Conservation (phyloP, 1,140 invertebrate species). For the Catajapyx aquilonaris region DNA sequence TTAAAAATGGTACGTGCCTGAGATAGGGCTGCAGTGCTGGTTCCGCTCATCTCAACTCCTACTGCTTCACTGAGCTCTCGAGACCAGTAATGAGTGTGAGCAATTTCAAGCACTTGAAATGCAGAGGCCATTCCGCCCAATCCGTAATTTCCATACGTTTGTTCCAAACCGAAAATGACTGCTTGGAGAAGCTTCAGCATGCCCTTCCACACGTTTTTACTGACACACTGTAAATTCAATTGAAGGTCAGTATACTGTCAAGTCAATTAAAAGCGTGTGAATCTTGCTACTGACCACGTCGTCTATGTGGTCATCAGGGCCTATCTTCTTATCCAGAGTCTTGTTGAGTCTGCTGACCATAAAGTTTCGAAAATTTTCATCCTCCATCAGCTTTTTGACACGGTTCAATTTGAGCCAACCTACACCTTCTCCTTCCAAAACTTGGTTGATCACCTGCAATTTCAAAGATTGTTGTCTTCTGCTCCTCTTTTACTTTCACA, state of each 20-base stretch:
- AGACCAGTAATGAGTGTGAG: constrained; percentile 95
- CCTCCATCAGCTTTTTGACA: constrained; percentile 93
- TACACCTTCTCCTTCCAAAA: constrained; percentile 86
- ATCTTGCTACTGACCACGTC: constrained; percentile 67
- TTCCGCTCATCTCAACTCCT: constrained; percentile 22
- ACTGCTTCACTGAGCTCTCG: constrained; percentile 47
- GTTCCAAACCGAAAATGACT: constrained; percentile 71
- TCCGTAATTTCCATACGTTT: constrained; percentile 81
- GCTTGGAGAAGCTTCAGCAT: constrained; percentile 83
- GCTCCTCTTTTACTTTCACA: no score
- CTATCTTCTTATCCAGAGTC: constrained; percentile 78
- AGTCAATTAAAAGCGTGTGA: background rate
- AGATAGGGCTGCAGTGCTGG: constrained; percentile 23
- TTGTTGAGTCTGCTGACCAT: constrained; percentile 87
- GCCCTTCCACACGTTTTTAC: constrained; percentile 83
- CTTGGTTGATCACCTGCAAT: constrained; percentile 62
- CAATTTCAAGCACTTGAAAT: constrained; percentile 90
- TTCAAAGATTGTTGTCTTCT: background rate
- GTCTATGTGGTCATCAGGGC: constrained; percentile 89
- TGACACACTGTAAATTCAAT: constrained; percentile 57
- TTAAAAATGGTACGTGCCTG: constrained; percentile 21
- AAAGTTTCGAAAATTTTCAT: constrained; percentile 93
- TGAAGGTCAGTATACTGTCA: no score
- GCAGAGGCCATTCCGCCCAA: constrained; percentile 93
- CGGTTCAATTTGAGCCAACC: constrained; percentile 90